Evolutionary conservation across 2,888 invertebrate genomes (phyloP), one percentile per base, ranked within the genome.

Genomic region (Oscheius sp.): DNA sequence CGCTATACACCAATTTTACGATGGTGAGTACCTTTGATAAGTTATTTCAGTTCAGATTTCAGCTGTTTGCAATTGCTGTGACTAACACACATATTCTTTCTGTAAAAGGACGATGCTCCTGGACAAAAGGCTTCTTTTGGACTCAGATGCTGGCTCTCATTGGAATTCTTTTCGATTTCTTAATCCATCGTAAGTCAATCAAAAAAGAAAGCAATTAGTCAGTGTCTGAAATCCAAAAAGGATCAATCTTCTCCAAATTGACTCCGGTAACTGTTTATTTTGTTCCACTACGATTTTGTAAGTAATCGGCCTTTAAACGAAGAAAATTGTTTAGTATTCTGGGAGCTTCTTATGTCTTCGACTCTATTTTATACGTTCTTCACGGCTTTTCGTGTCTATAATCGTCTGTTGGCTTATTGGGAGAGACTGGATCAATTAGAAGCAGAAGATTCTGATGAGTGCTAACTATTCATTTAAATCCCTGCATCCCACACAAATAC

Each of bases 61-160:
- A 55, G 55, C n/a, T 55, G 8, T 55, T 55, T 55, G n/a, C 55
- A 8, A 17, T 55, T 10, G 37, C 33, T n/a, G 55, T 55, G 6
- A 34, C 55, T 5, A 55, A 34, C 20, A 55, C 37, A 3, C 34
- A 55, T 33, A n/a, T 55, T 23, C 33, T 33, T 6, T 20, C n/a
- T 20, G 20, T 33, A 2, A 55, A 55, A 5, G 34, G 55, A 17
- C 33, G 55, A 17, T 55, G 55, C 34, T 8, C 34, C 6, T 34
- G 31, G 34, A 23, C 55, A 2, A 55, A n/a, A 20, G 33, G 55
- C 37, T 37, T 55, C 20, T 55, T 55, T 17, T 55, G 55, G 34
- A 17, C 17, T 20, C 55, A 55, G 23, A 20, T 55, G 17, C 12
- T 55, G 10, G 55, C 17, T 6, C 12, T 55, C 6, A 23, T 33